Evolutionary conservation across 2,888 invertebrate genomes (phyloP), one percentile per base, ranked within the genome.

Genomic region (Limnephilus lunatus): DNA sequence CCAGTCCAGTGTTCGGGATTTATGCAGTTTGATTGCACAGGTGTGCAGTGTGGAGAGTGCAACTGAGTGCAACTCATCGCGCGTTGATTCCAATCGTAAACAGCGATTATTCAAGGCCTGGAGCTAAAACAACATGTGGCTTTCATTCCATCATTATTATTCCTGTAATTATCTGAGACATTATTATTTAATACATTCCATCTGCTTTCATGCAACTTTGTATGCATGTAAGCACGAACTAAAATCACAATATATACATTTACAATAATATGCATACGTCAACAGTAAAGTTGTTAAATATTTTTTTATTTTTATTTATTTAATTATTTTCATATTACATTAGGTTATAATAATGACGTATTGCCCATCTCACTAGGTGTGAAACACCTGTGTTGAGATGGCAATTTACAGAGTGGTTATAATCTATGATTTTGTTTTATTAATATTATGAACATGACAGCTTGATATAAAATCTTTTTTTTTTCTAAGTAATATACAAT

Each of bases 11-110:
- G 30, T 44, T 82, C 32, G 14, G 80, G 31, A 85, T 53, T 14
- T 68, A n/a, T 68, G 68, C 68, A 68, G 68, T 68, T n/a, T 68
- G 68, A 68, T 68, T 68, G 68, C 87, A 31, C 87, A 68, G 87
- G 87, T 87, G 53, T 68, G 31, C 85, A 35, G 25, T n/a, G 35
- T 35, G 31, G 68, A 15, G 31, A 53, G 12, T 81, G 89, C 68
- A 68, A 68, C 68, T 68, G 68, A 68, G 68, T 25, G 68, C 68
- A 68, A 68, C 68, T 68, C 68, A 68, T 68, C 68, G 25, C 68
- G 25, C 68, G 68, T 25, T 25, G 68, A 68, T 68, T 68, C 25
- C 25, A 68, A 68, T 68, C 68, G 68, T 9, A 68, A 25, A n/a
- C 25, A 25, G 68, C 68, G 25, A 68, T 68, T 68, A 68, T 68